phyloP scores from a whole-genome alignment of 92 coral and sea anemone genomes.

The Actinernus sp. region DNA sequence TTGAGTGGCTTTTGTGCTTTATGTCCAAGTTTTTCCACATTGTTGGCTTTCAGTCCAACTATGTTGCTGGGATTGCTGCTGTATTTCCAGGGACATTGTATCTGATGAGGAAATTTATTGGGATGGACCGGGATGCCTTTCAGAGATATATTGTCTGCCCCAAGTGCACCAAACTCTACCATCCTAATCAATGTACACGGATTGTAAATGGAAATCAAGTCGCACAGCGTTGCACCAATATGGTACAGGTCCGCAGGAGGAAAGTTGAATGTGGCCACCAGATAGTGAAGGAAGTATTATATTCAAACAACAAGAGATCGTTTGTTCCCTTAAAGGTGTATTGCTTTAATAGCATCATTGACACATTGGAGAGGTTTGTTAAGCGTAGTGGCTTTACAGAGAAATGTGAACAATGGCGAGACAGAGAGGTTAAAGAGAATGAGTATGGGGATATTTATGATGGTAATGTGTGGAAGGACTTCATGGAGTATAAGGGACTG shows the following conservation, averaged over 20 bases:
- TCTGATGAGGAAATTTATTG: slow-evolving; percentile 16
- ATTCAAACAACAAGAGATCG: slow-evolving; percentile 13
- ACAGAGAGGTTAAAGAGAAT: slow-evolving; percentile 13
- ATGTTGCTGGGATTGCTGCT: slow-evolving; percentile 14
- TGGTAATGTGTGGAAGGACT: slow-evolving; percentile 58
- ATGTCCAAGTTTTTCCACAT: slow-evolving; percentile 38
- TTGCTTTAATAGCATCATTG: slow-evolving; percentile 51
- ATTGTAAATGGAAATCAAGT: slow-evolving; percentile 11
- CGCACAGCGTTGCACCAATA: slow-evolving; percentile 45
- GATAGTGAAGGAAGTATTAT: slow-evolving; percentile 12
- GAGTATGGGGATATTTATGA: slow-evolving; percentile 38
- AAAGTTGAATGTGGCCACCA: slow-evolving; percentile 5
- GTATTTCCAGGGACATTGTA: slow-evolving; percentile 50
- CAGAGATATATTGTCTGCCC: slow-evolving; percentile 66
- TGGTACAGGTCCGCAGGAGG: slow-evolving; percentile 29
- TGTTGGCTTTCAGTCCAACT: slow-evolving; percentile 32
- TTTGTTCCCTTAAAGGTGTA: slow-evolving; percentile 56
- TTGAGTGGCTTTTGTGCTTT: slow-evolving; percentile 61
- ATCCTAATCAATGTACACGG: slow-evolving; percentile 20
- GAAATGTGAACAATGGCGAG: slow-evolving; percentile 40
- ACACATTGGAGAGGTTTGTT: slow-evolving; percentile 27
- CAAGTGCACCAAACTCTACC: slow-evolving; percentile 45
- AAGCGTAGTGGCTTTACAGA: slow-evolving; percentile 17
- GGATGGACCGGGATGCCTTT: slow-evolving; percentile 61
- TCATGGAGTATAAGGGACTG: slow-evolving; percentile 21